Conservation (phyloP, 2,797 vertebrate genomes). For the Picus viridis region DNA sequence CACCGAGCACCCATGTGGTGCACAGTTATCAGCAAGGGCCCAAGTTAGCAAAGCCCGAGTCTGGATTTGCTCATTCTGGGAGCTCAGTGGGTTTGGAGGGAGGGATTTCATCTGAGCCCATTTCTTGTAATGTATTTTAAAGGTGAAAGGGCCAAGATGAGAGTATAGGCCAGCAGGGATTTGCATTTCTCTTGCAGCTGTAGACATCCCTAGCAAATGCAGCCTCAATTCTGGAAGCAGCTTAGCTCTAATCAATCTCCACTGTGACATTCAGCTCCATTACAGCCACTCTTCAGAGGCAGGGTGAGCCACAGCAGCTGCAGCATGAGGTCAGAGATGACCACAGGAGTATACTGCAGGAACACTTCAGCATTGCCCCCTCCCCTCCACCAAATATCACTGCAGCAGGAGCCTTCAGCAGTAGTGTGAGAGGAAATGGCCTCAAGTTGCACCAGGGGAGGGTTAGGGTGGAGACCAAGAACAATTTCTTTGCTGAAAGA, state of each 20-base stretch:
- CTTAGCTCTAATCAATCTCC: background rate
- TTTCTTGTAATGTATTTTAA: slow-evolving; percentile 53
- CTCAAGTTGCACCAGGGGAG: no score
- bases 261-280: background rate
- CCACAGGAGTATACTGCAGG: background rate
- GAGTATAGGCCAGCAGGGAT: slow-evolving; percentile 8
- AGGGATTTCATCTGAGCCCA: slow-evolving; percentile 29
- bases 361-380: background rate
- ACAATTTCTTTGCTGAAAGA: no score
- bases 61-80: slow-evolving; percentile 48
- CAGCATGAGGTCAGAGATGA: background rate
- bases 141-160: slow-evolving; percentile 54
- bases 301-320: background rate
- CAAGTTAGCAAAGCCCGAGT: background rate
- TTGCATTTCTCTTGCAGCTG: slow-evolving; percentile 56
- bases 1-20: slow-evolving; percentile 22
- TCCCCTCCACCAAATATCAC: no score
- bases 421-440: no score
- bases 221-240: slow-evolving; percentile 13
- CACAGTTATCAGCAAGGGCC: slow-evolving; percentile 25
- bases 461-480: no score
- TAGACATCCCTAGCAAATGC: background rate
- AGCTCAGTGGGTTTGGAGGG: background rate
- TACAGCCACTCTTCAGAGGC: background rate
- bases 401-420: accelerated